Percentiles rank a stretch among this genome's conserved stretches.
Conservation (phyloP, 2,888 invertebrate species). For the Temnothorax unifasciatus region DNA sequence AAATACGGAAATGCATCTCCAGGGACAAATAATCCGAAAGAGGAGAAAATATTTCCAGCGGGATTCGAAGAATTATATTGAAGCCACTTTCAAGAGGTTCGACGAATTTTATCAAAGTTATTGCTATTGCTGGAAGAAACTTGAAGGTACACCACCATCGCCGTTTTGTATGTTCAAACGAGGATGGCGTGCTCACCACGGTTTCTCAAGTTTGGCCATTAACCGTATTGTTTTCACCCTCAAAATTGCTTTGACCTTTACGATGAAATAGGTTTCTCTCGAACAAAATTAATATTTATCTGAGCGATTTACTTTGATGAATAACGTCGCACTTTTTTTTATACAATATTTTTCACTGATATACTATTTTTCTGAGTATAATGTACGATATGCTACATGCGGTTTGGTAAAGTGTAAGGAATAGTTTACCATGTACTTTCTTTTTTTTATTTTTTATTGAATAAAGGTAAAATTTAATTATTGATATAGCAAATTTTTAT, state of each 20-base stretch:
- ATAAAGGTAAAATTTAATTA: background rate
- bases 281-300: conserved; percentile 74
- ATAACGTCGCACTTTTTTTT: background rate
- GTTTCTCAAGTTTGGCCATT: conserved; percentile 74
- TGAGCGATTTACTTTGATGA: conserved; percentile 33
- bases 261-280: conserved; percentile 69
- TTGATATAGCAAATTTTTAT: background rate
- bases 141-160: conserved; percentile 59
- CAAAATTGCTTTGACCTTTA: conserved; percentile 69
- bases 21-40: conserved; percentile 67
- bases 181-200: conserved; percentile 39
- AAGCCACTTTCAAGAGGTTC: conserved; percentile 63
- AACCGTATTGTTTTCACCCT: conserved; percentile 77
- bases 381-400: background rate
- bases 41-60: conserved; percentile 61
- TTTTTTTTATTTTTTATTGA: background rate
- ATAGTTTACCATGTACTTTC: background rate
- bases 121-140: conserved; percentile 68
- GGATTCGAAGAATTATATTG: conserved; percentile 66
- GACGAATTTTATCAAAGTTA: conserved; percentile 76
- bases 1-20: conserved; percentile 70
- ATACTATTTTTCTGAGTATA: background rate
- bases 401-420: background rate
- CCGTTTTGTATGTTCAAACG: conserved; percentile 67
- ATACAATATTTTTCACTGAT: background rate